These are phyloP conservation scores for Glyptemys insculpta DNA, from an alignment of 2,797 vertebrate species.

Conservation along the genomic window DNA sequence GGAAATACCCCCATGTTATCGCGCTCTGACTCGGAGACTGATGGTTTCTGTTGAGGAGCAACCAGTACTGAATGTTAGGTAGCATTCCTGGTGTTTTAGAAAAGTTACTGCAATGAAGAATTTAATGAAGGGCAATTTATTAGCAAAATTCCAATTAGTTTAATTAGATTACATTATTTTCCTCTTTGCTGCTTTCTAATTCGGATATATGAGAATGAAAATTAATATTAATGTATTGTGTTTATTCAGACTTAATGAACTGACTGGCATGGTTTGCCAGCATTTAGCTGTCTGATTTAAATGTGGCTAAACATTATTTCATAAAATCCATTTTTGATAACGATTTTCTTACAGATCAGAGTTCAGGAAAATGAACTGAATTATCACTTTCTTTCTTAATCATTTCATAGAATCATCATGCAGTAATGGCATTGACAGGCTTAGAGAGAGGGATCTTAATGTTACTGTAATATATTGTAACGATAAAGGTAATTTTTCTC, in stretches of 20 bases:
- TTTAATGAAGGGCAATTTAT: slow-evolving; percentile 77
- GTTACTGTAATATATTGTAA: rapidly evolving
- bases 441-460: not conserved
- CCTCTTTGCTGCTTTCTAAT: slow-evolving; percentile 77
- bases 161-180: slow-evolving; percentile 79
- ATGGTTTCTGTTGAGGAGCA: not conserved
- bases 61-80: not conserved
- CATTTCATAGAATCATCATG: rapidly evolving
- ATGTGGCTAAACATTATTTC: not conserved
- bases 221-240: slow-evolving; percentile 77
- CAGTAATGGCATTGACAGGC: not conserved
- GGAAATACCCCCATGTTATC: not conserved
- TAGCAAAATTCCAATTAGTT: slow-evolving; percentile 79
- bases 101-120: slow-evolving; percentile 39
- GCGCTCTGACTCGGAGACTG: not conserved
- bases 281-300: not conserved
- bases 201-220: slow-evolving; percentile 70
- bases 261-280: slow-evolving; percentile 17
- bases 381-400: not conserved
- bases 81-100: slow-evolving; percentile 39
- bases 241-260: slow-evolving; percentile 75
- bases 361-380: slow-evolving; percentile 1
- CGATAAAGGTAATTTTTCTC: not conserved
- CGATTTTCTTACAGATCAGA: not conserved
- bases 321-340: not conserved